Evolutionary conservation across 2,888 invertebrate species (phyloP).

Genomic region (Netelia fuscicornis): DNA sequence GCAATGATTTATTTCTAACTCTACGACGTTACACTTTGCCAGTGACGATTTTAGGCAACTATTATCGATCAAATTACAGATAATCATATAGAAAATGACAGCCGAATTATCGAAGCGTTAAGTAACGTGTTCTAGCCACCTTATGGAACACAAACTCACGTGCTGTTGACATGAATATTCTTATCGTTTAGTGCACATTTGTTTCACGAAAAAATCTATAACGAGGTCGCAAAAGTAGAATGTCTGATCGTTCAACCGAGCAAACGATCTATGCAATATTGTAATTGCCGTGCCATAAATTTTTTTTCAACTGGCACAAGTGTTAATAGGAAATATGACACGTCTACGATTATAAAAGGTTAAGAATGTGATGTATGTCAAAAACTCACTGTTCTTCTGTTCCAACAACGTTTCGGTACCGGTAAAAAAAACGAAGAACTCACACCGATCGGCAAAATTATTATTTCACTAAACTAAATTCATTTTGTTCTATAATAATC

Average conservation of each 20-base stretch:
- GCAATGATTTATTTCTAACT: no score
- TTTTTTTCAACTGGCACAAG: slow-evolving; percentile 14
- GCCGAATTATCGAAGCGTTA: not conserved
- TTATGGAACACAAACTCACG: slow-evolving; percentile 63
- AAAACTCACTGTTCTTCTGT: slow-evolving; percentile 49
- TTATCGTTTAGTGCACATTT: slow-evolving; percentile 6
- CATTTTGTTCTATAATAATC: slow-evolving; percentile 38
- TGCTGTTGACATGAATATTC: slow-evolving; percentile 51
- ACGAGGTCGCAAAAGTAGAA: not conserved
- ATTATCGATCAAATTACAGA: not conserved
- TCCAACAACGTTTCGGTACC: not conserved
- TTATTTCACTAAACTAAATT: slow-evolving; percentile 62
- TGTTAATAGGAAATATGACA: slow-evolving; percentile 73
- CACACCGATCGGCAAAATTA: slow-evolving; percentile 20
- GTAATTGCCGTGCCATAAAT: not conserved
- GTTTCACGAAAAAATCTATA: not conserved
- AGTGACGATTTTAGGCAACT: not conserved
- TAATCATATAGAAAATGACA: not conserved
- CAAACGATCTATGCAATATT: slow-evolving; percentile 12
- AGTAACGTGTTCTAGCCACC: slow-evolving; percentile 30
- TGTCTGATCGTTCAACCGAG: not conserved
- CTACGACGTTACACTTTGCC: not conserved
- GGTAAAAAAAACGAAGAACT: slow-evolving; percentile 26
- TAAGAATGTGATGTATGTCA: slow-evolving; percentile 38
- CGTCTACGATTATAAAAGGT: slow-evolving; percentile 73